Evolutionary conservation across 2,888 invertebrate genomes (phyloP), one percentile per base, ranked within the genome.

Genomic region (Ceramica pisi): DNA sequence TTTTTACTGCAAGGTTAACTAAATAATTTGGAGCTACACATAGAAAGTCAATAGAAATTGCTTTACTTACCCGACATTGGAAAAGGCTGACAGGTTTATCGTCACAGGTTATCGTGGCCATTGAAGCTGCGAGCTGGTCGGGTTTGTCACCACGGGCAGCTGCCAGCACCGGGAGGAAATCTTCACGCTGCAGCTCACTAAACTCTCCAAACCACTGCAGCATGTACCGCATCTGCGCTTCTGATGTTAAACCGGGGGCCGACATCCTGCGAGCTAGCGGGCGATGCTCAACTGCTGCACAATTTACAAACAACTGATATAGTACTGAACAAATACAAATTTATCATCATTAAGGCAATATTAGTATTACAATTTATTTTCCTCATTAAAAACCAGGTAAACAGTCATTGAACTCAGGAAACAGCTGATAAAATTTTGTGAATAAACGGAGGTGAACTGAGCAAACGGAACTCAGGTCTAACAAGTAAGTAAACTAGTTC

Each of bases 151-250:
- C 96, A 23, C 97, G 96, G 14, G 97, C 95, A 7, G 96, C 96
- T 44, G 98, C 97, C 56, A 98, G 93, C 73, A 98, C 97, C 0
- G 98, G 97, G 75, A 98, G 90, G 92, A 98, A 98, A 91, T 98
- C 98, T 74, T 97, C 97, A 70, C 98, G 96, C 91, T 98, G 98
- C 91, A 98, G 96, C 89, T 98, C 98, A 90, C 98, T 98, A 97
- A 98, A 98, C 93, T 98, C 98, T 88, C 97, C 97, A 89, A 98
- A 98, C 98, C 98, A 98, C 90, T 98, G 98, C 71, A 98, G 96
- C 82, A 98, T 95, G 91, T 98, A 98, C 68, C 98, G 96, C 86
- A 98, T 96, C 93, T 98, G 98, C 5, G 97, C 97, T 88, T 98
- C 98, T 48, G 97, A 93, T 5, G 97, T 96, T 86, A 97, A 90